phyloP scores from a whole-genome alignment of 2,113 vertebrate species.

The Chloropsis hardwickii region DNA sequence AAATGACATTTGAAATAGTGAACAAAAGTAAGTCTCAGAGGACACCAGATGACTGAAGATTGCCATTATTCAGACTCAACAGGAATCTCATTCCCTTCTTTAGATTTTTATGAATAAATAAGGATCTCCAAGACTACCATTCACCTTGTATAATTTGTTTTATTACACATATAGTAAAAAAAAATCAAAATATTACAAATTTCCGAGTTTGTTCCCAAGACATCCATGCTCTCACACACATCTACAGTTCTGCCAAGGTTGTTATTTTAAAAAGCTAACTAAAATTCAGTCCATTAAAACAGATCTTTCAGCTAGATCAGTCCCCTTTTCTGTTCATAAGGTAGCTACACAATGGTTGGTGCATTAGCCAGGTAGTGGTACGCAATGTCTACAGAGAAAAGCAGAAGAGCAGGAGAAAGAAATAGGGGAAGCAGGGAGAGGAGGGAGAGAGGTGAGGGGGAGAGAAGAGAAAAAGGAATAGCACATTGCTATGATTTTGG shows the following conservation, averaged over 20 bases:
- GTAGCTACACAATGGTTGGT: neutral
- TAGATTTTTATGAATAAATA: constrained; percentile 10
- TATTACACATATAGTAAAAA: neutral
- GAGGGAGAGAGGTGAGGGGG: accelerated
- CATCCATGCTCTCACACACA: neutral
- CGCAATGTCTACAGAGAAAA: neutral
- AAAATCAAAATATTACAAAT: neutral
- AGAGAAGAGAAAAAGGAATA: neutral
- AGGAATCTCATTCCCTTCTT: neutral
- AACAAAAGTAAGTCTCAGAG: constrained; percentile 19
- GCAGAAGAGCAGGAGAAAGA: neutral
- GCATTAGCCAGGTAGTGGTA: neutral
- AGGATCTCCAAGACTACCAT: neutral
- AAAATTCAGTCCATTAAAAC: neutral
- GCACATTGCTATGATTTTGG: neutral
- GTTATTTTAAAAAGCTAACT: neutral
- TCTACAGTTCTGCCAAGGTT: neutral
- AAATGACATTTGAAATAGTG: constrained; percentile 10
- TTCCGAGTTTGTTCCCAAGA: neutral
- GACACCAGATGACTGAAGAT: neutral
- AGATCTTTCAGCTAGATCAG: neutral
- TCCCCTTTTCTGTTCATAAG: neutral
- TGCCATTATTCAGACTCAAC: constrained; percentile 14
- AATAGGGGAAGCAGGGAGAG: too few species aligned
- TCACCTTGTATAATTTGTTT: neutral